Conservation (phyloP, 2,113 vertebrate species). For the Tympanuchus pallidicinctus region DNA sequence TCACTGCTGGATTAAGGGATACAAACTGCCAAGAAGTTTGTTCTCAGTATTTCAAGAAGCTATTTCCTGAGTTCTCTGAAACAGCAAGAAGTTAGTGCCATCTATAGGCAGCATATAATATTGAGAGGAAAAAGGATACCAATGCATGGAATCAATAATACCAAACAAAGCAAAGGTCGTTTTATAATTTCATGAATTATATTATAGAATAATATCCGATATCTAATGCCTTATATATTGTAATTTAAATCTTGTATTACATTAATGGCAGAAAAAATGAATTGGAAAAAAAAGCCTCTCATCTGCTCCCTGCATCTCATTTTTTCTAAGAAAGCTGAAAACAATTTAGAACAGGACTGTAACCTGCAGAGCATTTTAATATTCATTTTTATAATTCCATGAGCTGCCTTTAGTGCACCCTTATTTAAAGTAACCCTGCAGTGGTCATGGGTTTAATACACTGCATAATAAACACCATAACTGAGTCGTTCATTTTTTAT, state of each 20-base stretch:
- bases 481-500: background rate
- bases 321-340: background rate
- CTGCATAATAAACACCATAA: background rate
- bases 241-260: background rate
- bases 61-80: background rate
- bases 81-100: conserved; percentile 61
- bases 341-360: background rate
- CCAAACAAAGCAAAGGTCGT: background rate
- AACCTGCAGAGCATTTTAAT: background rate
- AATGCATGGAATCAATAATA: background rate
- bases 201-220: background rate
- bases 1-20: background rate
- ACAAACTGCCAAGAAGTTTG: background rate
- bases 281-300: background rate
- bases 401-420: background rate
- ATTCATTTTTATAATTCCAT: background rate
- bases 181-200: background rate
- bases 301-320: background rate
- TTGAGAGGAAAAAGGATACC: background rate
- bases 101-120: conserved; percentile 46
- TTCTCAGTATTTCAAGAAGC: background rate
- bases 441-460: background rate
- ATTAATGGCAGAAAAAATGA: background rate
- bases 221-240: background rate
- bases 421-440: background rate